Conservation (phyloP, 2,113 vertebrate species). For the Myiopsitta monachus region DNA sequence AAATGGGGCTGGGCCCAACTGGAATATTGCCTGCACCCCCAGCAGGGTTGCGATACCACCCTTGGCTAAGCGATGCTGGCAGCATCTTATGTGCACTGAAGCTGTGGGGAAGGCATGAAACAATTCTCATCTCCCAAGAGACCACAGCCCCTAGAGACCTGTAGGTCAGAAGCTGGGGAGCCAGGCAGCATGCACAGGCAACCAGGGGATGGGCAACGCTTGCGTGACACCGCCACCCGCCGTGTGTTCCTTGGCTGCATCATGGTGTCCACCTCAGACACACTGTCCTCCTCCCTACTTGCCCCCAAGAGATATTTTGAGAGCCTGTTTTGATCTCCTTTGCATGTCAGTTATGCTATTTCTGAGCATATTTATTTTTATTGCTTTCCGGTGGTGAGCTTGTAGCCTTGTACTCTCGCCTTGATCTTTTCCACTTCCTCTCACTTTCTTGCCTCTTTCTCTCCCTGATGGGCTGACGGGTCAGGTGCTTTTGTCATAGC, state of each 20-base stretch:
- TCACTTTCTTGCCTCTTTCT: slow-evolving; percentile 65
- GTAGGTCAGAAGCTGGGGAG: not conserved
- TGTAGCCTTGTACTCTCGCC: slow-evolving; percentile 49
- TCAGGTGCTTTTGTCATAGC: slow-evolving; percentile 8
- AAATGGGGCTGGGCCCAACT: not conserved
- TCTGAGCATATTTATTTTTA: slow-evolving; percentile 78
- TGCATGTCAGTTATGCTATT: slow-evolving; percentile 87
- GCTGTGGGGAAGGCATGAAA: not conserved
- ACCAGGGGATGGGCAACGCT: not conserved
- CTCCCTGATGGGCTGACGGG: not conserved
- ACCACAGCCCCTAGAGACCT: not conserved
- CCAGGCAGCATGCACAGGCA: not conserved
- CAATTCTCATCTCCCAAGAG: not conserved
- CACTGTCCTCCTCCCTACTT: not conserved
- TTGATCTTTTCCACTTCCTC: slow-evolving; percentile 77
- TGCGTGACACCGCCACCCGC: accelerated
- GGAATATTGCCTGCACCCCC: accelerated
- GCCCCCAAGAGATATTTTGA: slow-evolving; percentile 65
- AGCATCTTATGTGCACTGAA: accelerated
- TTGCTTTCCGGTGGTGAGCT: slow-evolving; percentile 79
- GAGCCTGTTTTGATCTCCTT: slow-evolving; percentile 74
- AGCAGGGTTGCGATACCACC: not conserved
- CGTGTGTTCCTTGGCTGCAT: not conserved
- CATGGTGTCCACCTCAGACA: not conserved
- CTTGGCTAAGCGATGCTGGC: not conserved